Conservation (phyloP, 2,888 invertebrate genomes). For the Adelphocoris suturalis region DNA sequence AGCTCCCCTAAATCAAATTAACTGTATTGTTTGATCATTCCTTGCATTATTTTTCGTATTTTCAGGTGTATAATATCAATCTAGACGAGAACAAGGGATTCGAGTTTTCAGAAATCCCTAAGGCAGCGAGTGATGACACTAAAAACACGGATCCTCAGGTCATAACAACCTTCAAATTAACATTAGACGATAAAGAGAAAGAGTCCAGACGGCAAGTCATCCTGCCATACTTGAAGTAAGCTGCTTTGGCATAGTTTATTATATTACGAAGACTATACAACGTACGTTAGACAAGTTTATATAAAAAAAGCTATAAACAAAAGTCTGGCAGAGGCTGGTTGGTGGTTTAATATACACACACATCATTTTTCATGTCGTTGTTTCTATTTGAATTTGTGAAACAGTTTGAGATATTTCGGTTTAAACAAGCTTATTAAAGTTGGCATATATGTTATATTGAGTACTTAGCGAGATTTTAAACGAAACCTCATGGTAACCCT, state of each 20-base stretch:
- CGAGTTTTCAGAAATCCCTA: background rate
- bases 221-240: constrained; percentile 82
- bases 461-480: too few relatives aligned
- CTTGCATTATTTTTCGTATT: background rate
- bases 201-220: constrained; percentile 82
- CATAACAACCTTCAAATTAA: constrained; percentile 83
- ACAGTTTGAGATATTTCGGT: too few relatives aligned
- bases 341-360: too few relatives aligned
- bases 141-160: constrained; percentile 57
- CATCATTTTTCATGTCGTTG: too few relatives aligned
- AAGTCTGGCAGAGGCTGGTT: too few relatives aligned
- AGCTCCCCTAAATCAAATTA: too few relatives aligned
- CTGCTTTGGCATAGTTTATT: background rate
- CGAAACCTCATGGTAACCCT: too few relatives aligned
- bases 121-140: background rate
- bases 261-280: background rate
- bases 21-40: background rate
- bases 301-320: too few relatives aligned
- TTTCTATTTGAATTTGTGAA: too few relatives aligned
- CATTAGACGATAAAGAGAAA: constrained; percentile 83
- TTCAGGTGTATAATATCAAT: constrained; percentile 13
- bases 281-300: too few relatives aligned
- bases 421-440: too few relatives aligned
- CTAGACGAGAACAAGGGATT: background rate
- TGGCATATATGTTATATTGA: too few relatives aligned